These are phyloP conservation scores for Heliconius nattereri DNA, from an alignment of 1,140 invertebrate species.

Conservation along the genomic window DNA sequence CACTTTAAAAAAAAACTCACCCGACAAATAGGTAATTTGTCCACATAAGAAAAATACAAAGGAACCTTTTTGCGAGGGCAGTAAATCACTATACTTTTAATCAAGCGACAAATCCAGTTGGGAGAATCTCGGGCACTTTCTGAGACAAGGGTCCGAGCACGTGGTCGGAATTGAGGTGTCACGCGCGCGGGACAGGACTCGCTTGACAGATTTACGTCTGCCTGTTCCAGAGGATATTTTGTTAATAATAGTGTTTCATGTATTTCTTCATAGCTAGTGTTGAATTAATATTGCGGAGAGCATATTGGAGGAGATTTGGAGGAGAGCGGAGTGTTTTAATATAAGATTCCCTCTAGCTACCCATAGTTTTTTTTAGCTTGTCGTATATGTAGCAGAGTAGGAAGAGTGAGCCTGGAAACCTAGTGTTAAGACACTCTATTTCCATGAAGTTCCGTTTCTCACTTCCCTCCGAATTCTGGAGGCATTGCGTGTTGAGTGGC, in stretches of 20 bases:
- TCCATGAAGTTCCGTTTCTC: too few relatives aligned
- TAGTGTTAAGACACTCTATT: too few relatives aligned
- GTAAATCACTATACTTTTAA: slow-evolving; percentile 31
- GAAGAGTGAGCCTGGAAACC: too few relatives aligned
- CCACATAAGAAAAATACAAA: background rate
- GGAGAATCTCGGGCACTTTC: slow-evolving; percentile 22
- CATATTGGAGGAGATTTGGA: too few relatives aligned
- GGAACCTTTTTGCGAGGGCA: background rate
- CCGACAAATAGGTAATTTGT: slow-evolving; percentile 3
- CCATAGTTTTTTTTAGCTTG: too few relatives aligned
- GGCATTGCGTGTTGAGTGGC: too few relatives aligned
- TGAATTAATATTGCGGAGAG: background rate
- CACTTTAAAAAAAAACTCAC: background rate
- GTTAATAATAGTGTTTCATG: background rate
- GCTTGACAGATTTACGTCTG: slow-evolving; percentile 4
- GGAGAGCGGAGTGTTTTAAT: background rate
- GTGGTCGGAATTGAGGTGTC: slow-evolving; percentile 30
- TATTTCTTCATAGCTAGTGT: background rate
- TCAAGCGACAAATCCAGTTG: slow-evolving; percentile 25
- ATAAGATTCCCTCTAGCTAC: background rate
- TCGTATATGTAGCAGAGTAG: too few relatives aligned
- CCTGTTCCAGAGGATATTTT: background rate
- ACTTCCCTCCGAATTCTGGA: too few relatives aligned
- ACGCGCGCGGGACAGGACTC: background rate
- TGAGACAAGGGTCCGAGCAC: slow-evolving; percentile 30